Conservation (phyloP, 2,113 vertebrate species). For the Bothrops jararaca region DNA sequence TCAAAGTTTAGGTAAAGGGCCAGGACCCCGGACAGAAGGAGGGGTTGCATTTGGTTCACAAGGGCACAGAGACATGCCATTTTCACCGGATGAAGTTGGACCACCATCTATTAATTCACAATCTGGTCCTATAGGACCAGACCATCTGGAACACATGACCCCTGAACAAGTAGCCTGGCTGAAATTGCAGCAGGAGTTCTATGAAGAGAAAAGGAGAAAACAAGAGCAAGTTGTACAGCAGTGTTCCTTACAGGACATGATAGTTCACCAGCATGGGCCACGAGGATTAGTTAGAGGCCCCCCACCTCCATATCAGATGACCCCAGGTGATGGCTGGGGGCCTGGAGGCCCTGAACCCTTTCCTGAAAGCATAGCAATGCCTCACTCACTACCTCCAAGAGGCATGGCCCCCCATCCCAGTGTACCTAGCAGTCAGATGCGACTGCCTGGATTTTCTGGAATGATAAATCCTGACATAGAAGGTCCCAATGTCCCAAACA, state of each 20-base stretch:
- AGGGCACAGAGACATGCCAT: slow-evolving; percentile 92
- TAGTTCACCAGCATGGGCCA: slow-evolving; percentile 94
- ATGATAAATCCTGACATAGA: slow-evolving; percentile 98
- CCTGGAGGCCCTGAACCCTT: slow-evolving; percentile 86
- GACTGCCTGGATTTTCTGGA: slow-evolving; percentile 90
- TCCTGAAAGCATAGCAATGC: slow-evolving; percentile 84
- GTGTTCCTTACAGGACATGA: slow-evolving; percentile 92
- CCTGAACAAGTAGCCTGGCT: slow-evolving; percentile 98
- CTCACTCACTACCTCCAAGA: slow-evolving; percentile 83
- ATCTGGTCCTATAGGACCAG: slow-evolving; percentile 76
- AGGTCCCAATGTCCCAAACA: slow-evolving; percentile 79
- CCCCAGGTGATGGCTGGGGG: slow-evolving; percentile 90
- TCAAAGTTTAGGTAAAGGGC: slow-evolving; percentile 90
- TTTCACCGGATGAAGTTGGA: slow-evolving; percentile 93
- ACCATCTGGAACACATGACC: slow-evolving; percentile 94
- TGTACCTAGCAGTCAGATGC: slow-evolving; percentile 79
- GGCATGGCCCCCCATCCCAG: slow-evolving; percentile 87
- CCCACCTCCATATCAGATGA: slow-evolving; percentile 95
- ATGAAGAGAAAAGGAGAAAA: slow-evolving; percentile 95
- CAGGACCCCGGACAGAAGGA: slow-evolving; percentile 87
- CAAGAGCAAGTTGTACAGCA: slow-evolving; percentile 94
- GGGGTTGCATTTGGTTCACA: slow-evolving; percentile 87
- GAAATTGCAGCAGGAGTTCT: slow-evolving; percentile 97
- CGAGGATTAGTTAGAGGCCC: slow-evolving; percentile 90
- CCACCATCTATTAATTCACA: slow-evolving; percentile 84